phyloP scores from a whole-genome alignment of 2,113 vertebrate species.

The Orycteropus afer region DNA sequence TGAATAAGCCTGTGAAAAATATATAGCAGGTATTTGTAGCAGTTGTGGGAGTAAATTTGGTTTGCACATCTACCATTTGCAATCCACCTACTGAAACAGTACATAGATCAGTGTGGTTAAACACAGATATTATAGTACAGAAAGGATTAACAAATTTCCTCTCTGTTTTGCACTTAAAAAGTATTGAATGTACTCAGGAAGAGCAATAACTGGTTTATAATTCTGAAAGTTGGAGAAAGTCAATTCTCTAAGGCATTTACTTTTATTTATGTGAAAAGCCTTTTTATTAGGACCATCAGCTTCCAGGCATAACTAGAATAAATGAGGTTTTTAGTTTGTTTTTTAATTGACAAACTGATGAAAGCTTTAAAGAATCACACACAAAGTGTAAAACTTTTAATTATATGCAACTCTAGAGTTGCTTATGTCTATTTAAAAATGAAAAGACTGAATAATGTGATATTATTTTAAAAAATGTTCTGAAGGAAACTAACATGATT shows the following conservation, averaged over 20 bases:
- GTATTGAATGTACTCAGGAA: conserved; percentile 54
- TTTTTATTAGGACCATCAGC: conserved; percentile 66
- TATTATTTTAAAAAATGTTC: conserved; percentile 11
- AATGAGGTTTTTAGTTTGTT: conserved; percentile 54
- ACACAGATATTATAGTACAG: neutral
- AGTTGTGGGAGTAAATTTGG: conserved; percentile 17
- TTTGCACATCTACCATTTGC: neutral
- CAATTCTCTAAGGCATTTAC: conserved; percentile 47
- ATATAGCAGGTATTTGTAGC: neutral
- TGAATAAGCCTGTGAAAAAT: conserved; percentile 34
- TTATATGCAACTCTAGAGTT: conserved; percentile 47
- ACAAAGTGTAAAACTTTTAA: conserved; percentile 56
- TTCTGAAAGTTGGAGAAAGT: conserved; percentile 57
- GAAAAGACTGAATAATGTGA: neutral
- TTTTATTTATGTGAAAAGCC: conserved; percentile 54
- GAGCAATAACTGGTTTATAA: conserved; percentile 23
- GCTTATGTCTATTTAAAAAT: conserved; percentile 48
- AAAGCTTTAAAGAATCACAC: conserved; percentile 44
- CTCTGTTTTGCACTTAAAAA: conserved; percentile 57
- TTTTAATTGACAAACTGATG: conserved; percentile 61
- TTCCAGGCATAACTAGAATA: conserved; percentile 59
- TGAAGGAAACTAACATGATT: conserved; percentile 41
- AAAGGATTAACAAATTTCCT: conserved; percentile 37
- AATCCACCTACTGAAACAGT: neutral
- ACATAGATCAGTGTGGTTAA: conserved; percentile 58